Evolutionary conservation across 37 sponge, comb jelly and placozoan species (phyloP), one percentile per base, ranked within the genome.

Genomic region (Chondrilla cf. caribensis): DNA sequence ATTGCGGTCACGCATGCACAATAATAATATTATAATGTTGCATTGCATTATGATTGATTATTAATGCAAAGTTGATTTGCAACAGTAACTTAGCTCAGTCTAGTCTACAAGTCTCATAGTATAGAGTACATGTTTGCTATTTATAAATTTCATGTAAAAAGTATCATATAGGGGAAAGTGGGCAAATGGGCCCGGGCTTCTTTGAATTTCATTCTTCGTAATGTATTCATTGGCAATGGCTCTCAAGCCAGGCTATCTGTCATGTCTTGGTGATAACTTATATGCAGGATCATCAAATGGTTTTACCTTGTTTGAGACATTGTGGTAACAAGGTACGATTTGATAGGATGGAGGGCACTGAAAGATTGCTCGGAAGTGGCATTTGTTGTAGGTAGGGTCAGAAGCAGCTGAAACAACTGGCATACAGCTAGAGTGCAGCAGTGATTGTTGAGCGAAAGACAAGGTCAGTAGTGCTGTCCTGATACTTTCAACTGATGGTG

Each of bases 281-380:
- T n/a, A 55, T 88, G 86, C 28, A 92, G 79, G 35, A 86, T 66
- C 93, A 93, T 89, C 0, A 86, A 77, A 43, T 85, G 89, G 41
- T 90, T 90, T 37, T 88, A 24, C 58, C 79, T 22, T 47, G 58
- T 75, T 78, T 93, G 90, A 6, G 86, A 59, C 94, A 93, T 93
- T 26, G 83, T 93, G 81, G 84, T 84, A 58, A 88, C 87, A 40
- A 93, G 66, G 65, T 89, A 87, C 17, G 83, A 66, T 66, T 90
- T 93, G 39, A 90, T 83, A 2, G 85, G 38, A 18, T 83, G n/a
- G 24, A 94, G 81, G 51, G 95, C 91, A 90, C 87, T 86, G 65
- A 90, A 90, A 31, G 91, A 88, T 40, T 86, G 51, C 70, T 94
- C 87, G 38, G 86, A 92, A 38, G 88, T 87, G 39, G 80, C 57